Evolutionary conservation across 1,140 invertebrate species (phyloP), one percentile per base, ranked within the genome.

Genomic region (Procambarus virginalis): DNA sequence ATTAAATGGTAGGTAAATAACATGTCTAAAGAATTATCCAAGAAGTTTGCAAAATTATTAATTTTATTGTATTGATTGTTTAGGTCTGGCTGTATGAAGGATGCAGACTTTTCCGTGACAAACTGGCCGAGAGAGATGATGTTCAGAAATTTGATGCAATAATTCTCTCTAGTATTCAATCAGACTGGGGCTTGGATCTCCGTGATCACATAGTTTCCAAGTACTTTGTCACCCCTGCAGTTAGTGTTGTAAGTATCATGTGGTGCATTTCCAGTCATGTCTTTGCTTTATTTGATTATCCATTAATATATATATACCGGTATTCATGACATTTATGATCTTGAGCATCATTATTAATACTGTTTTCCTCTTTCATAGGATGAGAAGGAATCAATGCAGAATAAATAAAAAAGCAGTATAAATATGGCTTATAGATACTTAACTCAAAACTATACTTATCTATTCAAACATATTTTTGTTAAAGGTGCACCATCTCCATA

Each of bases 81-180:
- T 48, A 92, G 91, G 95, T 96, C 20, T 94, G 97, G 92, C 94
- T 95, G 68, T 96, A 97, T 93, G 98, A 98, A 95, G 96, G 96
- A 6, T 93, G 95, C 48, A 94, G 96, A 91, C 95, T 98, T 92
- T 98, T 98, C 93, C 94, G 95, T 90, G 97, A 98, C 93, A 95
- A 96, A 92, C 94, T 99, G 46, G 95, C 96, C 3, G 95, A 95
- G 58, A 94, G 95, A 48, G 95, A 97, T 45, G 96, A 97, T 91
- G 95, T 95, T 76, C 93, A 94, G 3, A 95, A 95, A 93, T 97
- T 97, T 93, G 95, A 96, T 92, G 93, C 94, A 8, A 95, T 98
- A 89, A 89, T 96, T 2, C 94, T 93, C 64, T 94, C 94, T n/a
- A 93, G 95, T 58, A 90, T 96, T 3, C 93, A 94, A 68, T 92